Evolutionary conservation across 2,113 vertebrate species (phyloP), one percentile per base, ranked within the genome.

Genomic region (Anoplopoma fimbria): DNA sequence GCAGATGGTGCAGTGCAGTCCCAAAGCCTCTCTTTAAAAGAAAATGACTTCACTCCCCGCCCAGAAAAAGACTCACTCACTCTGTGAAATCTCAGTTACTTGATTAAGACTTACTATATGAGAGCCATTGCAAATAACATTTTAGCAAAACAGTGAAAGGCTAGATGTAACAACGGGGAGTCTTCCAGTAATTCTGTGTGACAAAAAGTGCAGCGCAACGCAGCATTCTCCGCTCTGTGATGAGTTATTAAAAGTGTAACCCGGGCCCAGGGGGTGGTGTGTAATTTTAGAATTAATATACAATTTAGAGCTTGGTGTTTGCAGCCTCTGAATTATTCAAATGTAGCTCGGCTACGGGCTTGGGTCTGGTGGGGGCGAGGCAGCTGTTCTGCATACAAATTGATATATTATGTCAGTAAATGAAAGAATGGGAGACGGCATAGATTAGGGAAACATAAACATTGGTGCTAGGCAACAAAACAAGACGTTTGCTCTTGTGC

Each of bases 261-360:
- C 57, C 42, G 27, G 77, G 78, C 88, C 86, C 90, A 65, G 82
- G 86, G 87, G 86, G 81, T 55, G 75, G 75, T 77, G 87, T 86
- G 85, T 92, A 83, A 92, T 93, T 94, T 90, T 89, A 91, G 89
- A 93, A 94, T 95, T 91, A 94, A 93, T 92, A 92, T 91, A 90
- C 90, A 92, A 88, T 95, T 95, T 94, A 93, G 87, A 88, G 83
- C 76, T 82, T 33, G 77, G 84, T 90, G 90, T 93, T 91, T 92
- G 85, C 91, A 82, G 76, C 83, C 77, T 73, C 76, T 93, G 88
- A 94, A 94, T 93, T 91, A 92, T 93, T 94, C 78, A 94, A 83
- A 94, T 88, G 67, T 74, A 75, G 82, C 58, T 72, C 80, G 79
- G 87, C 79, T 79, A 69, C 81, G 77, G 70, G 84, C 77, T 77